A percentile compares a stretch with the other conserved stretches of the same genome.
Conservation (phyloP, 2,888 invertebrate species). For the Thera obeliscata region DNA sequence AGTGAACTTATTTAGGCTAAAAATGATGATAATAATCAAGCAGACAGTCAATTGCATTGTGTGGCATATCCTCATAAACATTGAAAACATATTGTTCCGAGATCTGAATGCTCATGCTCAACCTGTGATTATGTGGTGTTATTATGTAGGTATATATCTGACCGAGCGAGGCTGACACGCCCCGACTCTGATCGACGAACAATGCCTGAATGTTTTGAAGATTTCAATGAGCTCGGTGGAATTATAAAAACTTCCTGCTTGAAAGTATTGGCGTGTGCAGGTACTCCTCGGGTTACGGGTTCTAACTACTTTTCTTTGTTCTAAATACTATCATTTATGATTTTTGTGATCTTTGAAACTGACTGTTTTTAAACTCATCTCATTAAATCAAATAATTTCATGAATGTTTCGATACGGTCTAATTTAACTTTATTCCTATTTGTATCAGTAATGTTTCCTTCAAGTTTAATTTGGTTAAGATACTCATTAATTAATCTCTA, state of each 20-base stretch:
- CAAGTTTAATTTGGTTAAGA: constrained; percentile 12
- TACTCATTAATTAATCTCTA: constrained; percentile 36
- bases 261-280: constrained; percentile 3
- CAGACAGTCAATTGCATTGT: constrained; percentile 33
- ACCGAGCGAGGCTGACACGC: constrained; percentile 48
- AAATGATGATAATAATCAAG: constrained; percentile 19
- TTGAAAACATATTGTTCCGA: constrained; percentile 58
- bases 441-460: constrained; percentile 1
- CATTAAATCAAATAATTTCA: neutral
- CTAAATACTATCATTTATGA: neutral
- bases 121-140: constrained; percentile 52
- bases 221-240: constrained; percentile 31
- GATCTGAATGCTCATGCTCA: constrained; percentile 52
- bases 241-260: constrained; percentile 34
- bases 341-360: neutral
- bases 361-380: neutral
- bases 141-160: constrained; percentile 47
- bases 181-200: constrained; percentile 59
- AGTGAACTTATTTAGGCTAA: too few species aligned
- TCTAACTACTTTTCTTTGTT: neutral
- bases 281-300: neutral
- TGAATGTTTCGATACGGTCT: neutral
- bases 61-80: constrained; percentile 46
- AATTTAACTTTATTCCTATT: neutral
- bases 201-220: constrained; percentile 47